phyloP scores from a whole-genome alignment of 2,888 invertebrate species.

The Scelioninae gen. 2 region DNA sequence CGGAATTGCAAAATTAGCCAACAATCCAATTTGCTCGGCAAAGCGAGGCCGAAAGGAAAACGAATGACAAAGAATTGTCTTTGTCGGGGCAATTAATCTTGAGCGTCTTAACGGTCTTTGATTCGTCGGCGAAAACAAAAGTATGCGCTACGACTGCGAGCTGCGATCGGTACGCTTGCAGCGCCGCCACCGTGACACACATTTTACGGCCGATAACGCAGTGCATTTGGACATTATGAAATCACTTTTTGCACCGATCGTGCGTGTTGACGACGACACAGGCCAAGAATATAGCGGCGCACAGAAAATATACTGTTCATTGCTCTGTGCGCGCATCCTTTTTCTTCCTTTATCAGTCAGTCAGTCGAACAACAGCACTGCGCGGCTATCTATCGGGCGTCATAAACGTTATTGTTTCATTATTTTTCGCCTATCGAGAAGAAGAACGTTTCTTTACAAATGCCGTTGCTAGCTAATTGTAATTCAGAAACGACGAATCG shows the following conservation, averaged over 20 bases:
- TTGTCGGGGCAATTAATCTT: slow-evolving; percentile 18
- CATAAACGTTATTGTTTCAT: slow-evolving; percentile 32
- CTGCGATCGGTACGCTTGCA: slow-evolving; percentile 24
- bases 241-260: slow-evolving; percentile 24
- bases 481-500: slow-evolving; percentile 4
- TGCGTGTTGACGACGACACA: slow-evolving; percentile 16
- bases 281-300: slow-evolving; percentile 32
- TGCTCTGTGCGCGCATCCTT: slow-evolving; percentile 45
- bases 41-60: slow-evolving; percentile 1
- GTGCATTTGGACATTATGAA: slow-evolving; percentile 17
- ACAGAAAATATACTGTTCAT: slow-evolving; percentile 48
- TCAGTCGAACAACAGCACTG: slow-evolving; percentile 13
- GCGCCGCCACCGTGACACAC: background rate
- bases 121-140: slow-evolving; percentile 15
- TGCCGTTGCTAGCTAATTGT: slow-evolving; percentile 1
- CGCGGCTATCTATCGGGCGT: slow-evolving; percentile 18
- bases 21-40: slow-evolving; percentile 8
- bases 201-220: background rate
- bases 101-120: slow-evolving; percentile 17
- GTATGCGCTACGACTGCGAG: slow-evolving; percentile 17
- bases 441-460: slow-evolving; percentile 6
- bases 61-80: slow-evolving; percentile 9
- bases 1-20: background rate
- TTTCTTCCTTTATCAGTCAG: slow-evolving; percentile 24
- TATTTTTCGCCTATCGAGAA: slow-evolving; percentile 21